A percentile compares a stretch with the other conserved stretches of the same genome.
Evolutionary conservation across 1,140 invertebrate genomes (phyloP).

Genomic region (Apocrypta bakeri): DNA sequence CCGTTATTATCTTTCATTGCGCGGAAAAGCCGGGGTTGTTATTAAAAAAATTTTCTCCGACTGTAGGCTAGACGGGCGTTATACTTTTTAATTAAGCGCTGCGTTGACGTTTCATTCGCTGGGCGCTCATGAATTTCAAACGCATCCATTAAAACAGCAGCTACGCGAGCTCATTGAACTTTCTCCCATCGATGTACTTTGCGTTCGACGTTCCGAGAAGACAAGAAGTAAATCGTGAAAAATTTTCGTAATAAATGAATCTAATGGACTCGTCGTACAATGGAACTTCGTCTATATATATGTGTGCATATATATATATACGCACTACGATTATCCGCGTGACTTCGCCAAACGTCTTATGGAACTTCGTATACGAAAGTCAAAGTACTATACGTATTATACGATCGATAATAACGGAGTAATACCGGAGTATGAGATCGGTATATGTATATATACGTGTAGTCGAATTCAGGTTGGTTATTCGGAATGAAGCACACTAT

Average conservation of each 20-base stretch:
- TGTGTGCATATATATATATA: no score
- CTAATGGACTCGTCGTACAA: no score
- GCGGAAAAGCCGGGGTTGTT: not conserved
- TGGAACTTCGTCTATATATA: no score
- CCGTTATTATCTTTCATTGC: not conserved
- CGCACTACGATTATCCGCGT: no score
- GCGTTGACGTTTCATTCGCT: not conserved
- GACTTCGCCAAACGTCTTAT: no score
- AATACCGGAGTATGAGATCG: no score
- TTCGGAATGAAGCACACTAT: not conserved
- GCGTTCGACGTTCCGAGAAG: no score
- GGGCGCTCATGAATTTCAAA: not conserved
- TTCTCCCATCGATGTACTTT: not conserved
- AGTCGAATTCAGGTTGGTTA: not conserved
- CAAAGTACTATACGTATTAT: not conserved
- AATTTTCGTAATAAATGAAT: no score
- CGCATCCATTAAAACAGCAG: not conserved
- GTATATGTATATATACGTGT: no score
- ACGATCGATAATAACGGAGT: slow-evolving; percentile 1
- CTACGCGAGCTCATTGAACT: not conserved
- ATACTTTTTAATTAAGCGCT: not conserved
- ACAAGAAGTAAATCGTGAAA: no score
- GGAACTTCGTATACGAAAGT: not conserved
- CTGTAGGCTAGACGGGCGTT: not conserved
- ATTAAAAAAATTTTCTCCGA: not conserved